Conservation (phyloP, 2,113 vertebrate genomes). For the Pachyramphus minor region DNA sequence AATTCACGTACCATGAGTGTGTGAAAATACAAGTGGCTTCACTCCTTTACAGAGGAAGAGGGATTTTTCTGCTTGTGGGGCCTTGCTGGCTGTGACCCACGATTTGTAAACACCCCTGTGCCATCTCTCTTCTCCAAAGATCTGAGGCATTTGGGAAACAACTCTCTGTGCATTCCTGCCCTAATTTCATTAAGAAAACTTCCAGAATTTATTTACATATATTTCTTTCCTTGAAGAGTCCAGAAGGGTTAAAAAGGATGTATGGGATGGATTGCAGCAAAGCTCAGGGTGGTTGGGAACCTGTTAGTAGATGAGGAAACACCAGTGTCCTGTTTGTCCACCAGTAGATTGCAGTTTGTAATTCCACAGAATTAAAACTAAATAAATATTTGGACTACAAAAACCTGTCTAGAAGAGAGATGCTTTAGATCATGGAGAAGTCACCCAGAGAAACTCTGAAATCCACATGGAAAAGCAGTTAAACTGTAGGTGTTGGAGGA, state of each 20-base stretch:
- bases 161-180: background rate
- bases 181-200: accelerated
- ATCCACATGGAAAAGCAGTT: background rate
- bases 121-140: background rate
- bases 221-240: background rate
- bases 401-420: background rate
- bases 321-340: background rate
- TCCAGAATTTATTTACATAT: background rate
- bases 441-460: background rate
- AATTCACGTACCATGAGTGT: accelerated
- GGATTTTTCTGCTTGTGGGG: background rate
- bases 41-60: background rate
- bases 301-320: background rate
- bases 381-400: background rate
- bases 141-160: background rate
- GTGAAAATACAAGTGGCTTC: background rate
- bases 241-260: background rate
- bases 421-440: background rate
- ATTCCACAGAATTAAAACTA: background rate
- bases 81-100: background rate
- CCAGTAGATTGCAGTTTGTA: background rate
- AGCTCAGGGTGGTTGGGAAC: background rate
- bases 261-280: background rate
- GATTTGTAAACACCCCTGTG: accelerated
- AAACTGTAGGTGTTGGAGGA: background rate